Percentiles rank a stretch among this genome's conserved stretches.
phyloP scores from a whole-genome alignment of 35 echinoderm and acorn worm species.

The Apostichopus japonicus region DNA sequence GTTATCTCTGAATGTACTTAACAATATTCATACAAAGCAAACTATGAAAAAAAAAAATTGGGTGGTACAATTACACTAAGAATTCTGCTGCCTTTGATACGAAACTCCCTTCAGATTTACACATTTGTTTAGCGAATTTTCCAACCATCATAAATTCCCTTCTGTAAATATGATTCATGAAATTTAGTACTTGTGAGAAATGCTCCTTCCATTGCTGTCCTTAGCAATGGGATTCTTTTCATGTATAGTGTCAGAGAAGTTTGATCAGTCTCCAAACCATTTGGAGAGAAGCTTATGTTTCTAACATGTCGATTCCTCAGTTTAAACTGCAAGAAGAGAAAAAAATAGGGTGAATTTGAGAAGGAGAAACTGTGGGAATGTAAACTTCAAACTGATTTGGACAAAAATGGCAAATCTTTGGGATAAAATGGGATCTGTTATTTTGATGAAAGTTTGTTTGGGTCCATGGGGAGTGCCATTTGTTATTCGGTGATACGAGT shows the following conservation, averaged over 20 bases:
- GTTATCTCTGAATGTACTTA: too few relatives aligned
- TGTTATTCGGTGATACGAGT: background rate
- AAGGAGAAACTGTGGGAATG: background rate
- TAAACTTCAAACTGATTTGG: background rate
- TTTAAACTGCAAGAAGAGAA: too few relatives aligned
- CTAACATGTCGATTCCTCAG: too few relatives aligned
- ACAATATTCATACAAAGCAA: too few relatives aligned
- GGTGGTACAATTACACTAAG: too few relatives aligned
- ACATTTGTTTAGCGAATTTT: background rate
- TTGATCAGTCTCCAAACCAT: too few relatives aligned
- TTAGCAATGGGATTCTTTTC: background rate
- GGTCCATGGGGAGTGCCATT: constrained; percentile 12
- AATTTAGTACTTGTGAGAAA: constrained; percentile 13
- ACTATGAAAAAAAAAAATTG: too few relatives aligned
- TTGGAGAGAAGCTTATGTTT: too few relatives aligned
- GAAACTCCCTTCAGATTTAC: background rate
- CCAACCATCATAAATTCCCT: background rate
- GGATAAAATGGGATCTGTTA: background rate
- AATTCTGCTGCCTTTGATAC: background rate
- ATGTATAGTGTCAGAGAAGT: background rate
- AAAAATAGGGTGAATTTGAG: background rate
- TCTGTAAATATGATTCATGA: constrained; percentile 16
- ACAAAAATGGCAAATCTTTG: background rate
- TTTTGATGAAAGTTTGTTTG: background rate
- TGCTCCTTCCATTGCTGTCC: background rate